Evolutionary conservation across 1,140 invertebrate species (phyloP), one percentile per base, ranked within the genome.

Genomic region (Maniola jurtina): DNA sequence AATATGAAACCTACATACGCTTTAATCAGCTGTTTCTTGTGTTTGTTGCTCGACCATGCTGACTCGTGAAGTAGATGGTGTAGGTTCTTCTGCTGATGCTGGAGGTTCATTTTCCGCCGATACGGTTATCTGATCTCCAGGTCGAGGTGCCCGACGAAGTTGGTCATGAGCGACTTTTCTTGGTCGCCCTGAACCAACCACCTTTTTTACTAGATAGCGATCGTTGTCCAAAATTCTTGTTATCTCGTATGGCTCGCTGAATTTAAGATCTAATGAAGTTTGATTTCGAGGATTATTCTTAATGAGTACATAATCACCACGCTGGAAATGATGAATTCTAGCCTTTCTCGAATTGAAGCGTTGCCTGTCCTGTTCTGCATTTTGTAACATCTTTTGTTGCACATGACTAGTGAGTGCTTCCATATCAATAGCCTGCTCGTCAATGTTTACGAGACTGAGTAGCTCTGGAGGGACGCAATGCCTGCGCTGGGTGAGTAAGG

Each of bases 261-360:
- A 80, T 66, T 78, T 80, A 0, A 75, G 38, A 33, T 79, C 77
- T 48, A 80, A 33, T 0, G 61, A 74, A 0, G 73, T 80, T 68
- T 79, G 77, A n/a, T 79, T 79, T 0, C 77, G 66, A 9, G 73
- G 76, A 36, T 36, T 36, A 36, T 36, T 36, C 9, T 36, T 36
- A 6, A 36, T 36, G 36, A 36, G 36, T 9, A 36, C 36, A 36
- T 36, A 36, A 36, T 81, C 79, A 7, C 75, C 76, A 36, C 69
- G 48, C 47, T 76, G 63, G 57, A 81, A 78, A 10, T 36, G 42
- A 10, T n/a, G 35, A 0, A 76, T 66, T 55, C 66, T 71, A 2
- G 77, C 75, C 52, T 70, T 74, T 1, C 59, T 62, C 47, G 38
- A 45, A 52, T 77, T 59, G 47, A 76, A 77, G 0, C 75, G 54